Conservation (phyloP, 1,140 invertebrate genomes). For the Heliconius himera region DNA sequence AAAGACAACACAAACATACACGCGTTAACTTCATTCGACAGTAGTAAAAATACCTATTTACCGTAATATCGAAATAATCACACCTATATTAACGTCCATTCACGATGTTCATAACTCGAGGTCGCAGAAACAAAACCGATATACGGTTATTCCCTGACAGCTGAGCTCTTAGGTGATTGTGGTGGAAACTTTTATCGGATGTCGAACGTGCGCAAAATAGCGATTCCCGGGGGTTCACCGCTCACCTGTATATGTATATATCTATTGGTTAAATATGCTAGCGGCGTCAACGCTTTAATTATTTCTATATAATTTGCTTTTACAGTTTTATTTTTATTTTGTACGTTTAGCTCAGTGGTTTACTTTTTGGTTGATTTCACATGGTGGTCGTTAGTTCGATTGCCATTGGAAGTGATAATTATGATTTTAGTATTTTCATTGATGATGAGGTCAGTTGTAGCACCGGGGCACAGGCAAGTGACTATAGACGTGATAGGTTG, state of each 20-base stretch:
- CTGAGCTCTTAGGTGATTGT: conserved; percentile 82
- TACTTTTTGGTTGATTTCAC: no score
- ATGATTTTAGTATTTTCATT: no score
- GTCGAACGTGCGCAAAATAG: conserved; percentile 79
- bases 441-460: no score
- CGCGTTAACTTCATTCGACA: neutral
- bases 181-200: conserved; percentile 81
- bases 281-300: conserved; percentile 10
- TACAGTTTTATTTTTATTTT: neutral
- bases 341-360: neutral
- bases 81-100: neutral
- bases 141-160: conserved; percentile 80
- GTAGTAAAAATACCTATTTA: neutral
- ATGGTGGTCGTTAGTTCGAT: neutral
- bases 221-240: conserved; percentile 73
- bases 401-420: neutral
- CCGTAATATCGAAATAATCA: neutral
- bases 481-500: neutral
- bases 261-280: conserved; percentile 33
- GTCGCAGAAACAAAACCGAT: conserved; percentile 79
- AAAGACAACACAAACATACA: no score
- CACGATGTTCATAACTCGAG: conserved; percentile 36
- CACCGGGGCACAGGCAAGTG: no score
- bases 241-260: conserved; percentile 6
- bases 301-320: neutral